Evolutionary conservation across 1,140 invertebrate species (phyloP).

Genomic region (Nasonia longicornis): DNA sequence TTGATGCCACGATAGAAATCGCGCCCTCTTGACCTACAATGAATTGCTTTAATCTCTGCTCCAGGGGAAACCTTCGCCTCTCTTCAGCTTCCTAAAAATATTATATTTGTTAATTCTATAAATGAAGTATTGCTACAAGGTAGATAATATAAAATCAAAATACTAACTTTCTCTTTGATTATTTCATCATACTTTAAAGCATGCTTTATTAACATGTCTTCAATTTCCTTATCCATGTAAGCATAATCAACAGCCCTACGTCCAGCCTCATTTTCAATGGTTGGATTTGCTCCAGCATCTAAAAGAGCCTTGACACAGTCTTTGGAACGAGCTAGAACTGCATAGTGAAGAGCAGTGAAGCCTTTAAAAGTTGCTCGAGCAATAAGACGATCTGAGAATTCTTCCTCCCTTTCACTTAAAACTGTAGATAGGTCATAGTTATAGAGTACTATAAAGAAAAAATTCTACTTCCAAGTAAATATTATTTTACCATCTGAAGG

Average conservation of each 20-base stretch:
- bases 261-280: constrained; percentile 81
- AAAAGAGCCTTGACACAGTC: constrained; percentile 73
- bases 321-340: constrained; percentile 80
- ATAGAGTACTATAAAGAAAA: background rate
- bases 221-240: constrained; percentile 70
- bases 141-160: constrained; percentile 32
- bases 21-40: constrained; percentile 93
- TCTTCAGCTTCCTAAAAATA: constrained; percentile 78
- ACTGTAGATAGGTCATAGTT: constrained; percentile 66
- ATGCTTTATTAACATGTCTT: constrained; percentile 66
- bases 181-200: constrained; percentile 62
- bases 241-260: constrained; percentile 84
- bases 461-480: constrained; percentile 28
- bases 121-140: constrained; percentile 12
- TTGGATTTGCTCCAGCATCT: constrained; percentile 80
- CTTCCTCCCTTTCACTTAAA: constrained; percentile 78
- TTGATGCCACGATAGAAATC: constrained; percentile 86
- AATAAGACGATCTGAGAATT: constrained; percentile 83
- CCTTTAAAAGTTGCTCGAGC: constrained; percentile 83
- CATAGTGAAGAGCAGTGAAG: constrained; percentile 92
- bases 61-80: constrained; percentile 87
- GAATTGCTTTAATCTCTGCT: constrained; percentile 84
- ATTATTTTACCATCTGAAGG: constrained; percentile 73
- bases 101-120: background rate
- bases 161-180: constrained; percentile 60